A percentile compares a stretch with the other conserved stretches of the same genome.
These are phyloP conservation scores for Lipophrys pholis DNA, from an alignment of 2,113 vertebrate genomes.

Conservation along the genomic window DNA sequence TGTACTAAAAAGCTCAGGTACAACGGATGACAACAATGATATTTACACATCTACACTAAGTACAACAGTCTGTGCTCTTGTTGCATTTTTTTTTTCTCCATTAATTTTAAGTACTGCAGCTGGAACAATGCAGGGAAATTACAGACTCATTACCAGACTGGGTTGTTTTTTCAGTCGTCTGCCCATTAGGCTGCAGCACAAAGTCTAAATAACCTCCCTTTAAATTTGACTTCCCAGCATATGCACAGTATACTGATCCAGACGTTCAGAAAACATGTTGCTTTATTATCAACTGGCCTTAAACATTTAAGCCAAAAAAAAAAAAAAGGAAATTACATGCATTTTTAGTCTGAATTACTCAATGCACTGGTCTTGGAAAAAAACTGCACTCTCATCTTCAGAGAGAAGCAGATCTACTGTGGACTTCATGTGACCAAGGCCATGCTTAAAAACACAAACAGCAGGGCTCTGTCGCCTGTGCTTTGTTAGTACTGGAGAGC, in stretches of 20 bases:
- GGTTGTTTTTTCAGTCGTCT: slow-evolving; percentile 58
- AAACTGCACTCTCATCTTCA: slow-evolving; percentile 20
- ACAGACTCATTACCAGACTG: slow-evolving; percentile 59
- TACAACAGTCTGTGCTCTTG: background rate
- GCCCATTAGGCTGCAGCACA: slow-evolving; percentile 51
- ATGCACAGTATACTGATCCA: slow-evolving; percentile 47
- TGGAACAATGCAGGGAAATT: slow-evolving; percentile 76
- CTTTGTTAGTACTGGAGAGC: slow-evolving; percentile 80
- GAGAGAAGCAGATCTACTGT: slow-evolving; percentile 29
- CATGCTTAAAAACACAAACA: slow-evolving; percentile 81
- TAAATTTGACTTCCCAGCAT: slow-evolving; percentile 34
- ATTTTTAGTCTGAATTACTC: slow-evolving; percentile 14
- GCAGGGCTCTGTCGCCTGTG: slow-evolving; percentile 80
- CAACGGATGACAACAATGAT: slow-evolving; percentile 46
- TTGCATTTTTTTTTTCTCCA: slow-evolving; percentile 15
- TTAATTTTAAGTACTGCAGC: slow-evolving; percentile 54
- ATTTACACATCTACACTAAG: slow-evolving; percentile 36
- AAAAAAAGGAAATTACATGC: background rate
- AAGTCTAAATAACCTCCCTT: slow-evolving; percentile 26
- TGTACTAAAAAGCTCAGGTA: slow-evolving; percentile 35
- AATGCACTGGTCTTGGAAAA: background rate
- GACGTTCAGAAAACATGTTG: slow-evolving; percentile 22
- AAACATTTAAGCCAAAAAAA: background rate
- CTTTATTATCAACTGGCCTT: slow-evolving; percentile 29
- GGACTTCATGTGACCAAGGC: slow-evolving; percentile 63